These are phyloP conservation scores for Drosophila malerkotliana DNA, from an alignment of 1,140 invertebrate species.

Conservation along the genomic window DNA sequence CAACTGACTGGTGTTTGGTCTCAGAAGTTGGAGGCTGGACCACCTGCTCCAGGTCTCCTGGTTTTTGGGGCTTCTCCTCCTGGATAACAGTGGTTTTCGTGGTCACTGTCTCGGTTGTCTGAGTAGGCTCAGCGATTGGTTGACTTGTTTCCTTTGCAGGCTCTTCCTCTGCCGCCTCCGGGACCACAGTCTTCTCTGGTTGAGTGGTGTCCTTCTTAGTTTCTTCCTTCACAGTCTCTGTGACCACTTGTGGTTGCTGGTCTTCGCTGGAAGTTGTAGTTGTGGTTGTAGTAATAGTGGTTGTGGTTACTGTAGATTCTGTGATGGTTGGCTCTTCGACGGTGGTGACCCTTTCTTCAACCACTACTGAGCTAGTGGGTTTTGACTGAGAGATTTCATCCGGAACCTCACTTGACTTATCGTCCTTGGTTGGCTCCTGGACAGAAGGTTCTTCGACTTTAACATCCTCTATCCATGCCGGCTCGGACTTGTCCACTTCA, in stretches of 20 bases:
- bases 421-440: conserved; percentile 14
- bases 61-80: conserved; percentile 32
- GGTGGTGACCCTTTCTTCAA: conserved; percentile 44
- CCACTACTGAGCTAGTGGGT: background rate
- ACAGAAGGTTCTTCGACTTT: background rate
- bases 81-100: conserved; percentile 9
- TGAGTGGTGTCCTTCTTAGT: background rate
- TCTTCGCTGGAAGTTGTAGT: conserved; percentile 40
- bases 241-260: conserved; percentile 28
- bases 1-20: conserved; percentile 56
- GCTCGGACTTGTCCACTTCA: conserved; percentile 11
- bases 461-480: conserved; percentile 16
- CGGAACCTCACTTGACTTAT: conserved; percentile 4
- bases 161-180: conserved; percentile 5
- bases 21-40: background rate
- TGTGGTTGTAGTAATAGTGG: conserved; percentile 55
- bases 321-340: conserved; percentile 53
- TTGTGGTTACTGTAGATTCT: conserved; percentile 52
- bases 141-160: background rate
- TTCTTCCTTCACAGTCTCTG: conserved; percentile 4
- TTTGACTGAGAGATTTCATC: conserved; percentile 6
- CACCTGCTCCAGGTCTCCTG: conserved; percentile 39
- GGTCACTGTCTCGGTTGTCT: conserved; percentile 30
- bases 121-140: conserved; percentile 8
- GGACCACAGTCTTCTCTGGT: conserved; percentile 10